Conservation (phyloP, 2,888 invertebrate species). For the Mythimna albipuncta region DNA sequence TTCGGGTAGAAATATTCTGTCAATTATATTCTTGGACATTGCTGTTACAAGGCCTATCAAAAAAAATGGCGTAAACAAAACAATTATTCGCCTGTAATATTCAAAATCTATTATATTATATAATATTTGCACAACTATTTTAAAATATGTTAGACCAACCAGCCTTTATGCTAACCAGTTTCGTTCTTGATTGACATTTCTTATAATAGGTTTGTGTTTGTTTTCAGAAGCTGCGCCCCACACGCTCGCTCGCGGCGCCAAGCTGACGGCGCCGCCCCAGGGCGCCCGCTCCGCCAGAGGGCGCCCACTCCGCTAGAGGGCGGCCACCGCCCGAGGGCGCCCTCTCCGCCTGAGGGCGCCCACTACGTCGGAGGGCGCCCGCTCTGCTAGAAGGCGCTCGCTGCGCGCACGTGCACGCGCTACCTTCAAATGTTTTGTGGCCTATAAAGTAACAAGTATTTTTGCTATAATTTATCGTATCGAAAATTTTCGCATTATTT, state of each 20-base stretch:
- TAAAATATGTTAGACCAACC: no score
- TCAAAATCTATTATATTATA: no score
- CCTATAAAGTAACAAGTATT: slow-evolving; percentile 88
- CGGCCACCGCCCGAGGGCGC: slow-evolving; percentile 22
- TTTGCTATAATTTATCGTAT: slow-evolving; percentile 89
- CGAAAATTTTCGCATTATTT: slow-evolving; percentile 84
- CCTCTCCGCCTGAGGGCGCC: no score
- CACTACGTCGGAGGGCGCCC: no score
- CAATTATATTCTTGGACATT: no score
- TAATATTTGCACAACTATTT: no score
- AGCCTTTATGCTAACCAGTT: no score
- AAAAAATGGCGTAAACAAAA: no score
- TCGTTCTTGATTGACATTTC: background rate
- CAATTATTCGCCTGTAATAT: no score
- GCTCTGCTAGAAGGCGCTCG: slow-evolving; percentile 26
- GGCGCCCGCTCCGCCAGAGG: slow-evolving; percentile 29
- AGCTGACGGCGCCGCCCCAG: slow-evolving; percentile 40
- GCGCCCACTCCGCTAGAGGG: background rate
- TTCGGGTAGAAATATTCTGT: no score
- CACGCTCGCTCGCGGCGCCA: slow-evolving; percentile 46
- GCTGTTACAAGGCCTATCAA: no score
- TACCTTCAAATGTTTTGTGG: slow-evolving; percentile 73
- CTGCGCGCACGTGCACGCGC: slow-evolving; percentile 46
- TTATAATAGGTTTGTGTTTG: background rate
- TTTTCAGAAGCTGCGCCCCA: slow-evolving; percentile 46